phyloP scores from a whole-genome alignment of 2,797 vertebrate genomes.

The Mycteria americana region DNA sequence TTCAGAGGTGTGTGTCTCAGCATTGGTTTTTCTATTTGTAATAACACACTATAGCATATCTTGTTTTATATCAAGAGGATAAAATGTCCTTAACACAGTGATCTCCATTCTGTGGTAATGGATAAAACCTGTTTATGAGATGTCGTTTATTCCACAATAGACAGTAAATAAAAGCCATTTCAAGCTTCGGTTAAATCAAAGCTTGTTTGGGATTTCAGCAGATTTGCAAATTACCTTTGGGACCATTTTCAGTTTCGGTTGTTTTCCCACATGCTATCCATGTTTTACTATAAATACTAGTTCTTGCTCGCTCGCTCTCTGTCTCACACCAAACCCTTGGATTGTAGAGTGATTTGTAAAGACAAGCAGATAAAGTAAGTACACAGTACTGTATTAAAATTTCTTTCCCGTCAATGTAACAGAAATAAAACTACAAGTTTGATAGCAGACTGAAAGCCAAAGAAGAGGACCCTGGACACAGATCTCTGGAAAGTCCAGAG shows the following conservation, averaged over 20 bases:
- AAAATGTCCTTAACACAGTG: conserved; percentile 83
- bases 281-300: conserved; percentile 66
- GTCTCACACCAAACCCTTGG: conserved; percentile 19
- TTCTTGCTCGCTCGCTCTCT: not conserved
- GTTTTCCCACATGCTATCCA: conserved; percentile 69
- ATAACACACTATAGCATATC: conserved; percentile 79
- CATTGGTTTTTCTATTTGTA: conserved; percentile 90
- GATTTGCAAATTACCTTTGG: conserved; percentile 93
- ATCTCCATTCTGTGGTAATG: conserved; percentile 83
- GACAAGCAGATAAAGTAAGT: conserved; percentile 50
- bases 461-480: not conserved
- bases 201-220: conserved; percentile 90
- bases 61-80: conserved; percentile 85
- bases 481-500: not conserved
- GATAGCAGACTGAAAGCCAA: not conserved
- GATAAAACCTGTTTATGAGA: conserved; percentile 88
- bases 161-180: conserved; percentile 96
- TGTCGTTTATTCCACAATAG: conserved; percentile 87
- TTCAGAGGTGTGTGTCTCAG: conserved; percentile 82
- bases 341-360: conserved; percentile 62
- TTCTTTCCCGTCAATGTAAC: not conserved
- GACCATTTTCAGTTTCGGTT: conserved; percentile 79
- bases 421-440: not conserved
- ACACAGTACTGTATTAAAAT: conserved; percentile 39
- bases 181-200: conserved; percentile 93